Evolutionary conservation across 2,113 vertebrate genomes (phyloP).

Genomic region (Isichthys henryi): DNA sequence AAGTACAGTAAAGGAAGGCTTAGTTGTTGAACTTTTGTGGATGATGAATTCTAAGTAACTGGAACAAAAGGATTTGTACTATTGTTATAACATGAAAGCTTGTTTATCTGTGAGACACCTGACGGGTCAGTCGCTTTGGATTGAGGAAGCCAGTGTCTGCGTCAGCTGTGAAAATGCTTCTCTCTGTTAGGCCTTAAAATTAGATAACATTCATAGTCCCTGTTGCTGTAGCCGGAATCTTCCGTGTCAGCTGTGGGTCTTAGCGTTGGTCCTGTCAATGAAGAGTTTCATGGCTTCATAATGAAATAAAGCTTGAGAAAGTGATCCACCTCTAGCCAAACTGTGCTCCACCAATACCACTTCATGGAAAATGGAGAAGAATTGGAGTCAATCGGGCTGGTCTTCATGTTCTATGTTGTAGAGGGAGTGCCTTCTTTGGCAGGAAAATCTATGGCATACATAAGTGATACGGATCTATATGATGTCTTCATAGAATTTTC

Average conservation of each 20-base stretch:
- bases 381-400: background rate
- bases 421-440: background rate
- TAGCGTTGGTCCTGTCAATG: background rate
- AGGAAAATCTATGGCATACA: background rate
- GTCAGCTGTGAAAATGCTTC: background rate
- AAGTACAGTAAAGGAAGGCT: background rate
- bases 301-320: background rate
- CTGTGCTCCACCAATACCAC: background rate
- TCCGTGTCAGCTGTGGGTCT: background rate
- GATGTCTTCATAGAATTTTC: background rate
- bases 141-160: background rate
- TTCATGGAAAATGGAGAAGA: background rate
- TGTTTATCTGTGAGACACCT: background rate
- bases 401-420: background rate
- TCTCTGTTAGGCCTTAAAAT: background rate
- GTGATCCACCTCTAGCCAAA: background rate
- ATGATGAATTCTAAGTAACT: constrained; percentile 2
- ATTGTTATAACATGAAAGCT: background rate
- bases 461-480: background rate
- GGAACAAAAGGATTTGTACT: constrained; percentile 2
- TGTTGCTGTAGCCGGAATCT: background rate
- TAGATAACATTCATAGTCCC: background rate
- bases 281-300: background rate
- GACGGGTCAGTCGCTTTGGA: background rate
- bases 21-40: background rate